Conservation (phyloP, 2,888 invertebrate species). For the Spodoptera littoralis region DNA sequence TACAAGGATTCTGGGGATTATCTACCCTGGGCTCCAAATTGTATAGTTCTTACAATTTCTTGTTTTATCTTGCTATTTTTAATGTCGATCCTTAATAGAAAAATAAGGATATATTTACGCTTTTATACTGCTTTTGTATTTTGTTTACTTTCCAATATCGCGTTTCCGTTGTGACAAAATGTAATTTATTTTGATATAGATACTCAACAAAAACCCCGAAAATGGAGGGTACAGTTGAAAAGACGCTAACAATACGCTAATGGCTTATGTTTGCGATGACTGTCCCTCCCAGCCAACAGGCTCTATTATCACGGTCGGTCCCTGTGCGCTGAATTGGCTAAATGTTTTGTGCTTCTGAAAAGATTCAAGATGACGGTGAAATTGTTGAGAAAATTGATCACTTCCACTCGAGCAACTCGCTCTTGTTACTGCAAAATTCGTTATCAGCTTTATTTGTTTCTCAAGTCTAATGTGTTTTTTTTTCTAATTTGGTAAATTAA, state of each 20-base stretch:
- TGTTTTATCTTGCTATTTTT: background rate
- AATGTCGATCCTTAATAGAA: conserved; percentile 2
- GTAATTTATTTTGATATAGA: conserved; percentile 62
- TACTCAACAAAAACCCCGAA: conserved; percentile 68
- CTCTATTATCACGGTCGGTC: conserved; percentile 82
- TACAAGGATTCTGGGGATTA: conserved; percentile 47
- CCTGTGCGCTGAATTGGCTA: conserved; percentile 86
- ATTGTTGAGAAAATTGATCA: conserved; percentile 88
- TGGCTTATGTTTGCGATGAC: conserved; percentile 86
- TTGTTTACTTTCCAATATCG: conserved; percentile 32
- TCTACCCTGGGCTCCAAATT: background rate
- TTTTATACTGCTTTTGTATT: conserved; percentile 20
- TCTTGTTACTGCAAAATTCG: conserved; percentile 72
- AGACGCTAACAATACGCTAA: conserved; percentile 85
- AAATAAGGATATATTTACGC: conserved; percentile 13
- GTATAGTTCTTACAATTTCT: too few species aligned
- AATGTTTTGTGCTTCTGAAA: conserved; percentile 86
- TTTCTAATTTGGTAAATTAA: conserved; percentile 13
- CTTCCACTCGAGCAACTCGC: conserved; percentile 80
- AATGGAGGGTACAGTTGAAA: conserved; percentile 77
- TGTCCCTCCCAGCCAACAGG: conserved; percentile 83
- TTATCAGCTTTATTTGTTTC: conserved; percentile 65
- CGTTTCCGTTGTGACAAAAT: conserved; percentile 41
- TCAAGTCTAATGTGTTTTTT: conserved; percentile 34
- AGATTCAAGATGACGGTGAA: conserved; percentile 87